These are phyloP conservation scores for Netelia fuscicornis DNA, from an alignment of 2,888 invertebrate genomes.

Conservation along the genomic window DNA sequence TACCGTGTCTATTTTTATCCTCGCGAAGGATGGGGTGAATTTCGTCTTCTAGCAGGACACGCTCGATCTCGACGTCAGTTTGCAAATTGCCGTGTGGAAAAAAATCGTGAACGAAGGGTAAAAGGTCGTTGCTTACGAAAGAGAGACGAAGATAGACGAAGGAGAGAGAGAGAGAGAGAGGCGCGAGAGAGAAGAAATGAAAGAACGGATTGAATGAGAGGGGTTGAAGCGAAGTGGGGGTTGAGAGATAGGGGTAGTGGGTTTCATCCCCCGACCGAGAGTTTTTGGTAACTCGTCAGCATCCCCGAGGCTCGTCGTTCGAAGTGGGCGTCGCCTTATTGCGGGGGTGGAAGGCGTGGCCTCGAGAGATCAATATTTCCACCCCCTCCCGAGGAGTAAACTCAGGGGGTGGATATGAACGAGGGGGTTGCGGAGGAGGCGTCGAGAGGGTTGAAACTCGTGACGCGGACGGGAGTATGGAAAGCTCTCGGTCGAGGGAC, in stretches of 20 bases:
- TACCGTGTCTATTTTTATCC: neutral
- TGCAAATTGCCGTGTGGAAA: conserved; percentile 55
- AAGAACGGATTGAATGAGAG: conserved; percentile 56
- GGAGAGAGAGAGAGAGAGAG: neutral
- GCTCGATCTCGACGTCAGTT: conserved; percentile 49
- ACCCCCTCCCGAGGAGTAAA: conserved; percentile 70
- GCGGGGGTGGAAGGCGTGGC: conserved; percentile 81
- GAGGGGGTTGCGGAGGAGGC: conserved; percentile 61
- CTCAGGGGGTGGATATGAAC: conserved; percentile 36
- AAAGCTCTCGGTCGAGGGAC: conserved; percentile 15
- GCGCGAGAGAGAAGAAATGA: neutral
- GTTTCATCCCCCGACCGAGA: conserved; percentile 28
- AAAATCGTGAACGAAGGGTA: conserved; percentile 34
- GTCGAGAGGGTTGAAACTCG: conserved; percentile 45
- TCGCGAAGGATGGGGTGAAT: neutral
- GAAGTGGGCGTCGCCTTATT: conserved; percentile 78
- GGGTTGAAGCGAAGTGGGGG: conserved; percentile 44
- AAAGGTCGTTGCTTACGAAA: conserved; percentile 10
- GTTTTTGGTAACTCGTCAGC: conserved; percentile 43
- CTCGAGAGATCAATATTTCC: conserved; percentile 82
- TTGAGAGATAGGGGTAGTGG: conserved; percentile 12
- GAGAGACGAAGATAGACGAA: neutral
- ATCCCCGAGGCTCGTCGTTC: conserved; percentile 58
- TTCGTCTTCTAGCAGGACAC: conserved; percentile 19
- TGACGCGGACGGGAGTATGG: conserved; percentile 50